phyloP scores from a whole-genome alignment of 23 tunicate species.

The Trididemnum nubilum region DNA sequence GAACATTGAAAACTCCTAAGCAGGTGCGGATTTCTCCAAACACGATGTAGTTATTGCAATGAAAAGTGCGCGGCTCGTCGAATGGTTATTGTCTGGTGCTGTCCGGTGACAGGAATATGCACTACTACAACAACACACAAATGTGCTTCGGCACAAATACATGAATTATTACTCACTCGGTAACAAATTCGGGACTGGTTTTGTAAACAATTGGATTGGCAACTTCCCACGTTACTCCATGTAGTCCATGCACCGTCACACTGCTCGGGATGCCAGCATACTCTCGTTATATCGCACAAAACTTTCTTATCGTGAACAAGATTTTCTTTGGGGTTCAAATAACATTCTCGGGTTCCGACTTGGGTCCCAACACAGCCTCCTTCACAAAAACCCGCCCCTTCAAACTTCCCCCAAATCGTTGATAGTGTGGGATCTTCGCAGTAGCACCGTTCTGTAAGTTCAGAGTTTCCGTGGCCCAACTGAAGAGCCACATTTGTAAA shows the following conservation, averaged over 20 bases:
- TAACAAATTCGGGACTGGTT: constrained; percentile 3
- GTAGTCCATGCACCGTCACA: constrained; percentile 20
- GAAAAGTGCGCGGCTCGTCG: no score
- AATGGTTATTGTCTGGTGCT: no score
- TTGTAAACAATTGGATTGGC: not conserved
- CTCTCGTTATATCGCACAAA: not conserved
- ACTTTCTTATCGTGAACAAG: not conserved
- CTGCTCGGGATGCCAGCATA: not conserved
- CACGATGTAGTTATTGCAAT: no score
- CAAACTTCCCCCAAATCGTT: constrained; percentile 8
- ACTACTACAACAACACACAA: no score
- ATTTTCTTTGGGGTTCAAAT: not conserved
- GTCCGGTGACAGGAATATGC: no score
- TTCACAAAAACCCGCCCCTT: not conserved
- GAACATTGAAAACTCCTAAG: no score
- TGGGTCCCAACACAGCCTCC: not conserved
- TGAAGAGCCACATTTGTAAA: no score
- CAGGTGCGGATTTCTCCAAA: no score
- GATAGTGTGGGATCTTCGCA: not conserved
- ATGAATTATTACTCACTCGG: no score
- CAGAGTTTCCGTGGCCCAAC: no score
- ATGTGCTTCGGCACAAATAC: no score
- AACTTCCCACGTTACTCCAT: constrained; percentile 5
- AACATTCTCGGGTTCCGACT: not conserved
- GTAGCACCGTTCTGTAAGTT: not conserved